Evolutionary conservation across 2,797 vertebrate species (phyloP).

Genomic region (Ciconia nigra): DNA sequence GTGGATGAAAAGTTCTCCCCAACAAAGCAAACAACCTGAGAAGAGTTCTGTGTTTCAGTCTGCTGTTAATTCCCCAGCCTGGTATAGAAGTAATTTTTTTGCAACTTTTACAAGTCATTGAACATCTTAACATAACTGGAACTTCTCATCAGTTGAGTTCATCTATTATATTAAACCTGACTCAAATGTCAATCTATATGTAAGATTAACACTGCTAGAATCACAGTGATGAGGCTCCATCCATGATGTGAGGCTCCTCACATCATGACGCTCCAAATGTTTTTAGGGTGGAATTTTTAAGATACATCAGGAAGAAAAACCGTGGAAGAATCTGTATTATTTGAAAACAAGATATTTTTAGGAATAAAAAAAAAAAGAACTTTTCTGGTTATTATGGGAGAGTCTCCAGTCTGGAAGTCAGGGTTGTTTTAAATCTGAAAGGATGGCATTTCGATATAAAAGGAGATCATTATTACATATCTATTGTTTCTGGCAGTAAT

Average conservation of each 20-base stretch:
- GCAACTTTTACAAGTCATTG: neutral
- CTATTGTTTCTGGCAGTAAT: neutral
- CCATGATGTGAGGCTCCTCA: too few relatives aligned
- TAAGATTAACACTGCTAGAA: neutral
- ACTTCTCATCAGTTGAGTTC: neutral
- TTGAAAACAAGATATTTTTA: neutral
- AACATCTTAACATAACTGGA: neutral
- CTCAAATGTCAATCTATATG: conserved; percentile 10
- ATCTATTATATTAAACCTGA: conserved; percentile 16
- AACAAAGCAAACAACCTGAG: neutral
- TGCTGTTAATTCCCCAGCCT: neutral
- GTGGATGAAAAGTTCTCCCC: neutral
- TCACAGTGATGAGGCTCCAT: neutral
- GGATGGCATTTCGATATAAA: neutral
- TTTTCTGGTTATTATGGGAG: neutral
- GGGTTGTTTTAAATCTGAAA: neutral
- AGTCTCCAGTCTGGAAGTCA: neutral
- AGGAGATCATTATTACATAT: neutral
- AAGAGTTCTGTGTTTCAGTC: neutral
- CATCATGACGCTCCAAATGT: neutral
- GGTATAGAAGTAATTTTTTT: neutral
- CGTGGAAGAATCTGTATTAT: neutral
- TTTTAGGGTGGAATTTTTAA: neutral
- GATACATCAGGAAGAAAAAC: neutral
- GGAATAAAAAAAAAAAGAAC: neutral